Base-by-base conservation (phyloP, 2,888 invertebrate genomes). In the Drosophila acutilabella region DNA sequence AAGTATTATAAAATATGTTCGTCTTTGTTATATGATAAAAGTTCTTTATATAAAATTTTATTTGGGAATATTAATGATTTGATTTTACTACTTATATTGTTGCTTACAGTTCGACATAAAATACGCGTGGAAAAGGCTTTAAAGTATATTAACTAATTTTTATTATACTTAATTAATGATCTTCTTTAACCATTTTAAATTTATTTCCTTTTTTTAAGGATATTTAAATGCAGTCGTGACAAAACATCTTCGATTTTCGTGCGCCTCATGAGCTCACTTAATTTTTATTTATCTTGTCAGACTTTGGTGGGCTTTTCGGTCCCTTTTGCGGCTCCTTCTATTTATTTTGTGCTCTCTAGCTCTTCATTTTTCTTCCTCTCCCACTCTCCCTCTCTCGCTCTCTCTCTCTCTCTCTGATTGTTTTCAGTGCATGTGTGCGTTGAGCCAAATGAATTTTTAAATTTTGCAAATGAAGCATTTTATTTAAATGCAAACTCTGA, bases 391-490 rank as follows among this genome's bases (percentile, higher is more conserved):
- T 10, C n/a, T 44, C 30, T 11, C n/a, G n/a, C n/a, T n/a, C n/a
- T 2, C 23, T 51, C 51, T 14, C 33, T 11, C 30, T 41, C 36
- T 10, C n/a, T 44, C 30, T 11, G 45, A 8, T 41, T 4, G 5
- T 23, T 42, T 45, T 64, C 11, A 42, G 48, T 30, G 41, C 18
- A 13, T 30, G 53, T 48, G 41, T 41, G 41, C 52, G 48, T 70
- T 56, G 40, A 10, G n/a, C 10, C 26, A 64, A 65, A 71, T 81
- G 60, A 81, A 81, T 74, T 84, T 74, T 71, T 81, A 77, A 84
- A 84, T 68, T 62, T 60, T 23, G 62, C 64, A 74, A 80, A 81
- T 84, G 62, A 78, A 68, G 67, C 59, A 71, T 81, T 85, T 78
- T 53, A 74, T 75, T 71, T 60, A 38, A 57, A 60, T 38, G 71